Evolutionary conservation across 1,140 invertebrate genomes (phyloP).

Genomic region (Pectinophora gossypiella): DNA sequence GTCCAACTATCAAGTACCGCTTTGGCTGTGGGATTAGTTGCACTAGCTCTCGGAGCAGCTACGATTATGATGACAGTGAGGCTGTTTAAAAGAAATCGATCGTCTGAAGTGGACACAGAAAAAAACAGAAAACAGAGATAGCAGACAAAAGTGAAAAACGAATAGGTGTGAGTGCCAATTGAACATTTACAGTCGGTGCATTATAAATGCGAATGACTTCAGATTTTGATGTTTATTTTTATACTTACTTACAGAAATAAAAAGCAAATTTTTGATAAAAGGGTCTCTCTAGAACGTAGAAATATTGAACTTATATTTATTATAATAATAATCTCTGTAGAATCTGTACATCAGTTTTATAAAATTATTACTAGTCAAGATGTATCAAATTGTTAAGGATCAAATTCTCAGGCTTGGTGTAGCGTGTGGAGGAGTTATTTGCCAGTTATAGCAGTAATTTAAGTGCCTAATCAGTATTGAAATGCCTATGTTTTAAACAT

Average conservation of each 20-base stretch:
- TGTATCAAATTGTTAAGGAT: no score
- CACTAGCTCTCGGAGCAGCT: conserved; percentile 37
- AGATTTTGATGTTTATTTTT: background rate
- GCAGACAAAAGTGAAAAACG: conserved; percentile 1
- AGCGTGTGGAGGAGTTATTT: no score
- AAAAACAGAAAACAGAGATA: conserved; percentile 53
- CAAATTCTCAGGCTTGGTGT: no score
- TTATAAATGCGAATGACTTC: background rate
- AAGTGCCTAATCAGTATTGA: no score
- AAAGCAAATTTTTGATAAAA: background rate
- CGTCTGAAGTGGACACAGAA: conserved; percentile 35
- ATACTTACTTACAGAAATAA: no score
- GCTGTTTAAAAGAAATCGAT: conserved; percentile 34
- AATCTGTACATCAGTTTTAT: no score
- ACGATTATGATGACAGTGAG: conserved; percentile 52
- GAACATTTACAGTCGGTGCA: background rate
- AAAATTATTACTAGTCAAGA: no score
- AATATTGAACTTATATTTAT: no score
- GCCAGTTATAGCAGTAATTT: no score
- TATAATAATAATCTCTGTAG: no score
- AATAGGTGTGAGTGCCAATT: background rate
- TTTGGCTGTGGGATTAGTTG: conserved; percentile 32
- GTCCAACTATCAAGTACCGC: conserved; percentile 26
- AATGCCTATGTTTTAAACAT: no score
- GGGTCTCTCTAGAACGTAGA: background rate